Evolutionary conservation across 2,888 invertebrate genomes (phyloP).

Genomic region (Torymus auratus): DNA sequence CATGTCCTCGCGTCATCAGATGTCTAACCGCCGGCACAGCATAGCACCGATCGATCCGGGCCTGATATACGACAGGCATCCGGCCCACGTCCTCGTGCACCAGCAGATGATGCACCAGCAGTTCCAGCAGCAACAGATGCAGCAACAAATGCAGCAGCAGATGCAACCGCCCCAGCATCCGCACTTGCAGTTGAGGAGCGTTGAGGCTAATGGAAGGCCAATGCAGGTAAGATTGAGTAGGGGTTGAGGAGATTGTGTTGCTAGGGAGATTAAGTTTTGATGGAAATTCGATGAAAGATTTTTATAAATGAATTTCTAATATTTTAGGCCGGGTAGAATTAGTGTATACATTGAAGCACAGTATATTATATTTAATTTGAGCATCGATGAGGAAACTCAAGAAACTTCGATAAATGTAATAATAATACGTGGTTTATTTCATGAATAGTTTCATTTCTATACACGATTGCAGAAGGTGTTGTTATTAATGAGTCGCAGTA

Average conservation of each 20-base stretch:
- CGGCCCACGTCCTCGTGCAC: slow-evolving; percentile 54
- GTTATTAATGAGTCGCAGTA: no score
- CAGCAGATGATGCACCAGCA: slow-evolving; percentile 14
- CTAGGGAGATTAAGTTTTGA: no score
- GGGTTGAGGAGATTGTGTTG: background rate
- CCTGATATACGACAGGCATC: slow-evolving; percentile 64
- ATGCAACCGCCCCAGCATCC: slow-evolving; percentile 69
- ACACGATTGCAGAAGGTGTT: no score
- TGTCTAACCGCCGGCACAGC: slow-evolving; percentile 70
- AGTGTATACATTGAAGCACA: no score
- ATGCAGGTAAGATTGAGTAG: slow-evolving; percentile 8
- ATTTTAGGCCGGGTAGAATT: no score
- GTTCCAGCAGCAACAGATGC: slow-evolving; percentile 5
- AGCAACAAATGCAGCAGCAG: slow-evolving; percentile 39
- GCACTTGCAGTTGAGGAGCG: slow-evolving; percentile 71
- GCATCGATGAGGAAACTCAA: no score
- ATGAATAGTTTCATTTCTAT: no score
- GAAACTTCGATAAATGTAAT: no score
- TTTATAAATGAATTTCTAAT: no score
- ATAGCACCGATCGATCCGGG: slow-evolving; percentile 75
- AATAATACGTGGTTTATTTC: no score
- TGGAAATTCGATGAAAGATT: no score
- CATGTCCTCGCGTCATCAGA: slow-evolving; percentile 12
- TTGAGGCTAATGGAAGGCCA: slow-evolving; percentile 67
- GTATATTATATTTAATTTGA: no score